Evolutionary conservation across 1,140 invertebrate genomes (phyloP), one percentile per base, ranked within the genome.

Genomic region (Papilio glaucus): DNA sequence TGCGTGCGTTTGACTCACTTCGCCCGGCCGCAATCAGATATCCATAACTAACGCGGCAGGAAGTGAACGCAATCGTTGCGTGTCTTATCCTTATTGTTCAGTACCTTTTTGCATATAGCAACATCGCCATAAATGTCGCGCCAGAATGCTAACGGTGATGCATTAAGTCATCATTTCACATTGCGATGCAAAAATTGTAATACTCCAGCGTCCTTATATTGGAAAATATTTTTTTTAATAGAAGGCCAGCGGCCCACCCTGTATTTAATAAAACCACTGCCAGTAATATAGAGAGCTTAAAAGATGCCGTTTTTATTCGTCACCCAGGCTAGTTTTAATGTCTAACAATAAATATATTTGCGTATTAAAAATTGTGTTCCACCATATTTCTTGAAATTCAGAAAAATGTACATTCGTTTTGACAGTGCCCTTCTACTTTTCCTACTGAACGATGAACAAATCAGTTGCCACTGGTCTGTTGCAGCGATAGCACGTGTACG

Each of bases 401-500:
- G 4, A 7, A 3, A 24, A 12, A 5, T 57, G 6, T 24, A 24
- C 49, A 57, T 12, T 57, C 8, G 49, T 4, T 12, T 26, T 10
- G 21, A 2, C 15, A 2, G 12, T 21, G 9, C 49, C 18, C 21
- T 12, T 26, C 3, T 10, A 57, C 15, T 24, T 57, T 4, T 0
- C 18, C 18, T 24, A 21, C 15, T 15, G 18, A 45, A 15, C 5
- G 18, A 18, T 49, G 49, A 12, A 39, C 37, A 1, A 6, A 10
- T 65, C 88, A 89, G 89, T 90, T 80, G 73, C 74, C 79, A 76
- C 77, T 79, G 74, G 77, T 81, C 82, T 73, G 71, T 75, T 83
- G 83, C 73, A 63, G 76, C 74, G 85, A 60, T 71, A 74, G 80
- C 84, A 87, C 88, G 62, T 57, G 88, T 79, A 72, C 33, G 37